Evolutionary conservation across 2,797 vertebrate genomes (phyloP).

Genomic region (Onychomys arenicola): DNA sequence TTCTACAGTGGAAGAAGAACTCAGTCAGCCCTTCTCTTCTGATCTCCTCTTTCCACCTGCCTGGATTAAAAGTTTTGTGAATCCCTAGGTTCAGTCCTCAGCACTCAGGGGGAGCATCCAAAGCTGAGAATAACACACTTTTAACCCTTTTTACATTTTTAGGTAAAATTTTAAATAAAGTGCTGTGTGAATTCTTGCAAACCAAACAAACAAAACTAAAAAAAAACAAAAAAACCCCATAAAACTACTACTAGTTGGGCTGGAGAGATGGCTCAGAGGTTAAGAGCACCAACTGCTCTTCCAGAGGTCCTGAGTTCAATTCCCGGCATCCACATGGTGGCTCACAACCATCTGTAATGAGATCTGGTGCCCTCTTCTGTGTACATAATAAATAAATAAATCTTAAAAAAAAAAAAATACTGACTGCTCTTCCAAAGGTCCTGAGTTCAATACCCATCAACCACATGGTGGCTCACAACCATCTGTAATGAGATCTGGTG

Average conservation of each 20-base stretch:
- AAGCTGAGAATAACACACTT: background rate
- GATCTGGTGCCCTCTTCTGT: no score
- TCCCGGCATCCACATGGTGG: no score
- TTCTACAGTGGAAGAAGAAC: background rate
- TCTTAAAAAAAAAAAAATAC: no score
- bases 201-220: background rate
- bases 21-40: constrained; percentile 29
- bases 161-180: background rate
- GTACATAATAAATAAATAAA: no score
- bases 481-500: no score
- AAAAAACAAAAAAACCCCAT: background rate
- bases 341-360: no score
- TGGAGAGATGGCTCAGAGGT: no score
- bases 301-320: no score
- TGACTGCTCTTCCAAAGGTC: no score
- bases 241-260: background rate
- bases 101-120: background rate
- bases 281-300: no score
- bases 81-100: background rate
- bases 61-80: background rate
- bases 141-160: background rate
- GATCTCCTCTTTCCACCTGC: background rate
- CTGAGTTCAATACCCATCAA: no score
- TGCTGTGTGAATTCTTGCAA: background rate
- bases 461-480: no score